Evolutionary conservation across 2,888 invertebrate genomes (phyloP).

Genomic region (Calameuta filiformis): DNA sequence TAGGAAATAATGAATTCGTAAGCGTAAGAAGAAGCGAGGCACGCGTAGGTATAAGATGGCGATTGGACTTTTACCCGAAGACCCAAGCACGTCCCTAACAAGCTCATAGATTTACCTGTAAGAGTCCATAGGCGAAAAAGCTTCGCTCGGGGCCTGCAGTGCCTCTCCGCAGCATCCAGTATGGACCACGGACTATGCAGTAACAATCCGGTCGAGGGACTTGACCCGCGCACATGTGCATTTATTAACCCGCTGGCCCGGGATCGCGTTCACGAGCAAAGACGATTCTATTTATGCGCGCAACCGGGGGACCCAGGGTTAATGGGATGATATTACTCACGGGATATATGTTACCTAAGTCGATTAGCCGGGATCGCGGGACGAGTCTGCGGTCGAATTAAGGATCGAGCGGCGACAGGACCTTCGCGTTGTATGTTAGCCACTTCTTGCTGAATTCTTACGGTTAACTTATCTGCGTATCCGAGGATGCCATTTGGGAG

Average conservation of each 20-base stretch:
- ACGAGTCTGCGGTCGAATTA: conserved; percentile 49
- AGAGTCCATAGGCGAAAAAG: not conserved
- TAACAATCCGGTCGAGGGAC: conserved; percentile 3
- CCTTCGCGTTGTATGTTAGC: not conserved
- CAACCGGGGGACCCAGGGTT: conserved; percentile 48
- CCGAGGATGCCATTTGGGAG: not conserved
- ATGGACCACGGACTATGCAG: not conserved
- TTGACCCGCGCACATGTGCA: conserved; percentile 32
- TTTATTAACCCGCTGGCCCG: conserved; percentile 48
- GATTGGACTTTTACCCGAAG: not conserved
- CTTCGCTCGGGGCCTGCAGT: not conserved
- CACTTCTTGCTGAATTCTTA: not conserved
- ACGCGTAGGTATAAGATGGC: not conserved
- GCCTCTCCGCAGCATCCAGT: not conserved
- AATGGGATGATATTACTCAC: conserved; percentile 57
- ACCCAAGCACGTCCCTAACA: conserved; percentile 5
- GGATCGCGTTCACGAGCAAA: conserved; percentile 36
- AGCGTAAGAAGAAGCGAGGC: not conserved
- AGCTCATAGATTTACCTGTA: not conserved
- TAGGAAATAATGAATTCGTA: not conserved
- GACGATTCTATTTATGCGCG: conserved; percentile 59
- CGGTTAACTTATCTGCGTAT: no score
- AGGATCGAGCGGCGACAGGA: conserved; percentile 25
- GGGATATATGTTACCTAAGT: conserved; percentile 44
- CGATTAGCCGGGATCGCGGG: conserved; percentile 50